Conservation (phyloP, 2,797 vertebrate species). For the Chanos chanos region DNA sequence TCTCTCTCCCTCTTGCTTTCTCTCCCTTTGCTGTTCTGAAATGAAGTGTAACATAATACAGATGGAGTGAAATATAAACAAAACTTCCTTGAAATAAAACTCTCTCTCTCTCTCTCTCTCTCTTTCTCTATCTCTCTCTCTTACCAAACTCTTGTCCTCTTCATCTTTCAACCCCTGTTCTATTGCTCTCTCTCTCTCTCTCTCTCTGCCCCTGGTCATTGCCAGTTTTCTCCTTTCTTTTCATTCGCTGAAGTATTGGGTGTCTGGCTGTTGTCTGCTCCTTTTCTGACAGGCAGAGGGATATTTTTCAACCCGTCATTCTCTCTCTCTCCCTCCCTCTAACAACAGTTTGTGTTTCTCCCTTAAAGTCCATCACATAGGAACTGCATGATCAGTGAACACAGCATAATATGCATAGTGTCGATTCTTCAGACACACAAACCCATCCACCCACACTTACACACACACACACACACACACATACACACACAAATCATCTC, state of each 20-base stretch:
- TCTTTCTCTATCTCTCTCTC: constrained; percentile 33
- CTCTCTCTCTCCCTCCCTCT: background rate
- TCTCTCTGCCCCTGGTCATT: constrained; percentile 9
- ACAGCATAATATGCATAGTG: no score
- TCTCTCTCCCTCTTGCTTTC: constrained; percentile 18
- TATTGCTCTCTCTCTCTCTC: background rate
- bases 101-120: constrained; percentile 8
- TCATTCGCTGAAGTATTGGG: no score
- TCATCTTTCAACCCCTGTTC: constrained; percentile 6
- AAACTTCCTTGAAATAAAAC: constrained; percentile 51
- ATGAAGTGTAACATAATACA: constrained; percentile 63
- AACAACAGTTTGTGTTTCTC: no score
- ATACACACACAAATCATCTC: no score
- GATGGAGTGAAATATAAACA: constrained; percentile 63
- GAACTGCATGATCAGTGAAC: no score
- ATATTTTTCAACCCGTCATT: background rate
- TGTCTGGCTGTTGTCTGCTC: no score
- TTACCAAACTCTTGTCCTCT: constrained; percentile 26
- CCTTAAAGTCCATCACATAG: no score
- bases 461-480: no score
- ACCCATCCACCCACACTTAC: no score
- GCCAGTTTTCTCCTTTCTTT: constrained; percentile 25
- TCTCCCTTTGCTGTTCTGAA: constrained; percentile 40
- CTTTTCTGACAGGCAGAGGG: no score
- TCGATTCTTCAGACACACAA: no score